These are phyloP conservation scores for Temnothorax unifasciatus DNA, from an alignment of 2,888 invertebrate species.

Conservation along the genomic window DNA sequence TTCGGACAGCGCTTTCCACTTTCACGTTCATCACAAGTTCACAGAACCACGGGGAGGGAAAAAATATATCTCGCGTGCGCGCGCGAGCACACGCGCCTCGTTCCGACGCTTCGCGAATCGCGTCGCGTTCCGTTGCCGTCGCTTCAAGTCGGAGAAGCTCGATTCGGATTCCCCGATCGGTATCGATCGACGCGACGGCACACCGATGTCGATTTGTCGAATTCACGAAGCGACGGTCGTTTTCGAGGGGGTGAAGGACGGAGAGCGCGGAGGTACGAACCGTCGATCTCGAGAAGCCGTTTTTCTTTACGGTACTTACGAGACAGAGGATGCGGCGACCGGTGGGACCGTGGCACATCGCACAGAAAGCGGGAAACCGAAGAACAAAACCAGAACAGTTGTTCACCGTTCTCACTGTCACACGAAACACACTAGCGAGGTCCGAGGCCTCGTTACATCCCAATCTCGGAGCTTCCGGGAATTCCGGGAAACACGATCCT, in stretches of 20 bases:
- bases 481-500: neutral
- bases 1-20: constrained; percentile 38
- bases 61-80: neutral
- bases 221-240: neutral
- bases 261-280: too few relatives aligned
- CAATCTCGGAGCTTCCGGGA: neutral
- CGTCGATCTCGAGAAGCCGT: neutral
- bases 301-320: constrained; percentile 70
- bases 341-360: constrained; percentile 71
- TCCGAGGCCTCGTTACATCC: constrained; percentile 59
- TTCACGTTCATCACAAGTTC: constrained; percentile 15
- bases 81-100: neutral
- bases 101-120: neutral
- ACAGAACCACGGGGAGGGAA: neutral
- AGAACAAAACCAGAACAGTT: constrained; percentile 63
- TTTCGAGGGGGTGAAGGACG: neutral
- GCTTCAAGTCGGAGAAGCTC: constrained; percentile 2
- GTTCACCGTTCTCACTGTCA: constrained; percentile 67
- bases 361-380: constrained; percentile 60
- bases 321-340: constrained; percentile 68
- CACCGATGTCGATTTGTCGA: neutral
- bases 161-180: constrained; percentile 2
- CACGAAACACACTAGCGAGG: constrained; percentile 68
- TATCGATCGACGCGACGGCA: neutral
- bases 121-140: constrained; percentile 18